Percentiles rank a stretch among this genome's conserved stretches.
These are phyloP conservation scores for Tinea trinotella DNA, from an alignment of 2,888 invertebrate species.

Conservation along the genomic window DNA sequence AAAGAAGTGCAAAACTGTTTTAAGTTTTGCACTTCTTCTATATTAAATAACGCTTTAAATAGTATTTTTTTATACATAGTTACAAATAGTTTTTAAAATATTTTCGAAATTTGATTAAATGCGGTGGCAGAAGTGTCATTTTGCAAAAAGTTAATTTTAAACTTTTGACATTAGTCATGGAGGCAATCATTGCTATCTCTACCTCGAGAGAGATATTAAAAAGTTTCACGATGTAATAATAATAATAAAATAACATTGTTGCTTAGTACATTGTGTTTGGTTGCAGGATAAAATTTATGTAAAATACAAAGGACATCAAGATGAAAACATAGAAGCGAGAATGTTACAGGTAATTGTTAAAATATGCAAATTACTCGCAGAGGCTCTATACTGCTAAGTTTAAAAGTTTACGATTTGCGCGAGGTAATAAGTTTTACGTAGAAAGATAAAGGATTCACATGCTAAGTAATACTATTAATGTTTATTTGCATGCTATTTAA, in stretches of 20 bases:
- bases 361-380: constrained; percentile 52
- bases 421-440: neutral
- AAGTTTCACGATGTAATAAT: constrained; percentile 3
- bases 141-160: no score
- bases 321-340: constrained; percentile 32
- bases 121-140: no score
- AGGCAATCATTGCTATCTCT: no score
- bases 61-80: no score
- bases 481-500: neutral
- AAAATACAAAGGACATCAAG: neutral
- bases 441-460: constrained; percentile 10
- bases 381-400: constrained; percentile 13
- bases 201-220: neutral
- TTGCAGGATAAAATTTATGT: neutral
- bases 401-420: constrained; percentile 12
- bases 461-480: constrained; percentile 9
- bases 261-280: neutral
- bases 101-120: no score
- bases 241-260: neutral
- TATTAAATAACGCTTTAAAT: no score
- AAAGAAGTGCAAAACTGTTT: no score
- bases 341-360: constrained; percentile 58
- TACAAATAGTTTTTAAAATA: no score
- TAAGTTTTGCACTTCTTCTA: no score
- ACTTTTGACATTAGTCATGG: no score